Evolutionary conservation across 2,888 invertebrate species (phyloP).

Genomic region (Drosophila emarginata): DNA sequence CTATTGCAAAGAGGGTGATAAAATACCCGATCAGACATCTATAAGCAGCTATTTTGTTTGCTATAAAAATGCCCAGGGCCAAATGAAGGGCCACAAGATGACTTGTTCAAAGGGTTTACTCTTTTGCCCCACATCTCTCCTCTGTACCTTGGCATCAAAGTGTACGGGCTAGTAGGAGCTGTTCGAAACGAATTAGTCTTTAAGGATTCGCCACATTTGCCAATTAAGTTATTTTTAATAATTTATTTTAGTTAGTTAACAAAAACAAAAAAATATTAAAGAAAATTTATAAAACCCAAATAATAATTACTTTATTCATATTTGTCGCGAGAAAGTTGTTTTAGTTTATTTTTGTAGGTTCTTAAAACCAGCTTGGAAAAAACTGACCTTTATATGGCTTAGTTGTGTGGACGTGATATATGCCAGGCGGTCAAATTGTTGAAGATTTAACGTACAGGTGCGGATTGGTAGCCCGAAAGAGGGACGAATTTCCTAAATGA

Average conservation of each 20-base stretch:
- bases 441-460: conserved; percentile 16
- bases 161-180: conserved; percentile 69
- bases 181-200: conserved; percentile 5
- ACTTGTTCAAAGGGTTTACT: conserved; percentile 83
- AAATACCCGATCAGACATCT: conserved; percentile 83
- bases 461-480: neutral
- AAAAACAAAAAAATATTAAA: conserved; percentile 34
- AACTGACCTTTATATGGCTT: conserved; percentile 51
- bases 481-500: conserved; percentile 1
- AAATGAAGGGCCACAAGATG: conserved; percentile 83
- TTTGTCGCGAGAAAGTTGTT: conserved; percentile 29
- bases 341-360: conserved; percentile 57
- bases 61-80: conserved; percentile 80
- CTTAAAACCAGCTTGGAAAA: conserved; percentile 46
- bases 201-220: conserved; percentile 47
- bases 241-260: conserved; percentile 67
- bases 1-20: conserved; percentile 83
- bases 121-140: conserved; percentile 82
- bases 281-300: conserved; percentile 16
- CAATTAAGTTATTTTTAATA: conserved; percentile 34
- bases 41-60: conserved; percentile 83
- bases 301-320: neutral
- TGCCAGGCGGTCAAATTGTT: conserved; percentile 39
- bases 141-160: conserved; percentile 82
- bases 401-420: conserved; percentile 29